Evolutionary conservation across 2,113 vertebrate species (phyloP), one percentile per base, ranked within the genome.

Genomic region (Leucosticte australis): DNA sequence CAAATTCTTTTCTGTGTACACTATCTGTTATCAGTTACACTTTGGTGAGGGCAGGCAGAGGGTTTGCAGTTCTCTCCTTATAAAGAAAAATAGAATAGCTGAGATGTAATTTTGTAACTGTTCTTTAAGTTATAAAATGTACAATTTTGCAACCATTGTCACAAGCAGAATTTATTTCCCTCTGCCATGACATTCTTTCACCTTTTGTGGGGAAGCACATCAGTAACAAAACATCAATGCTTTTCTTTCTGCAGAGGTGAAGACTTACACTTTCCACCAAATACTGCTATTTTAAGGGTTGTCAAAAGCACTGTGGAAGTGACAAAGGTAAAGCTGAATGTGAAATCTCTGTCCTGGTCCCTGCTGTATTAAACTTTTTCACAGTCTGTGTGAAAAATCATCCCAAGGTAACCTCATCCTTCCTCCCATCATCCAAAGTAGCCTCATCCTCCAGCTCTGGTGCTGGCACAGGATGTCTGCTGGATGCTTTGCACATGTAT

Each of bases 401-500:
- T 55, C 53, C 53, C 18, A 28, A 10, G 23, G 13, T 33, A 64
- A 44, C 7, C n/a, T 68, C 28, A 16, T 5, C 0, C 8, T 28
- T 20, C 22, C 16, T 30, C 27, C 50, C 27, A 52, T 52, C 50
- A 52, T 52, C 53, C 23, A 28, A 9, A 16, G 12, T 35, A 71
- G n/a, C 6, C n/a, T 64, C 24, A 12, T 5, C 0, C 7, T 35
- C 17, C 22, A 62, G 70, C 70, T 63, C 63, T 60, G 52, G 14
- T 31, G 56, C 35, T 31, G 12, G 23, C 60, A 15, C 20, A 19
- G 1, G 35, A 6, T 33, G 16, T 11, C 18, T 87, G 74, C 65
- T 28, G 78, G 28, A 22, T 33, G 1, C 27, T 50, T 16, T n/a
- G 31, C 42, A 52, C 42, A 0, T 2, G 7, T 6, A 0, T 20